Percentiles rank a stretch among this genome's conserved stretches.
Conservation (phyloP, 2,888 invertebrate genomes). For the Yponomeuta malinellus region DNA sequence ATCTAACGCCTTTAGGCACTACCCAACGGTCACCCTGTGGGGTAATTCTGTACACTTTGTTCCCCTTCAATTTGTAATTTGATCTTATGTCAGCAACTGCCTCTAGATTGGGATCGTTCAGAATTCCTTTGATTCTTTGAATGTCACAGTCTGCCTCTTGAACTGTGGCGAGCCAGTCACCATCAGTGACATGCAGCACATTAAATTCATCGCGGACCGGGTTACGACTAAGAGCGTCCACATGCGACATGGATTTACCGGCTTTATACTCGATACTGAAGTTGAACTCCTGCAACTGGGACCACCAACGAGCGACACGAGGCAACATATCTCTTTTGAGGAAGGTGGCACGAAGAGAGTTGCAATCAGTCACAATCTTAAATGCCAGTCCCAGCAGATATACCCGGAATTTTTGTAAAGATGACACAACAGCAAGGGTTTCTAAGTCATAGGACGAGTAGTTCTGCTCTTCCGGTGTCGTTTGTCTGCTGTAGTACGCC, state of each 20-base stretch:
- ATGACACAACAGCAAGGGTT: constrained; percentile 22
- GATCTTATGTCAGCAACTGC: neutral
- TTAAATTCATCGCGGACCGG: neutral
- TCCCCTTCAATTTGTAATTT: constrained; percentile 12
- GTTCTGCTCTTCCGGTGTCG: too few relatives aligned
- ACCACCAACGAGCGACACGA: constrained; percentile 23
- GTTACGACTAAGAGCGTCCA: constrained; percentile 30
- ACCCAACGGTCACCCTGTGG: neutral
- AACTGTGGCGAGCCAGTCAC: constrained; percentile 14
- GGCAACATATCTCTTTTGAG: constrained; percentile 25
- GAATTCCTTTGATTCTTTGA: constrained; percentile 7
- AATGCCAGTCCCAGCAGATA: constrained; percentile 26
- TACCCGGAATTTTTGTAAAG: constrained; percentile 23
- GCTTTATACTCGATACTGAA: constrained; percentile 25
- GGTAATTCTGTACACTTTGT: neutral
- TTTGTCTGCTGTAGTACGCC: constrained; percentile 26
- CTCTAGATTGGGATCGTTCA: neutral
- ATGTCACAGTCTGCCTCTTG: constrained; percentile 14
- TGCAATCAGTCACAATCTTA: constrained; percentile 27
- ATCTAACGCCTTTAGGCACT: constrained; percentile 17
- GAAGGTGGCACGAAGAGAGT: constrained; percentile 22
- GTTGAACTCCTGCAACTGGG: constrained; percentile 16
- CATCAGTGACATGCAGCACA: neutral
- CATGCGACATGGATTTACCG: constrained; percentile 29
- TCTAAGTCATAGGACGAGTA: too few relatives aligned